Evolutionary conservation across 2,888 invertebrate species (phyloP).

Genomic region (Agrochola macilenta): DNA sequence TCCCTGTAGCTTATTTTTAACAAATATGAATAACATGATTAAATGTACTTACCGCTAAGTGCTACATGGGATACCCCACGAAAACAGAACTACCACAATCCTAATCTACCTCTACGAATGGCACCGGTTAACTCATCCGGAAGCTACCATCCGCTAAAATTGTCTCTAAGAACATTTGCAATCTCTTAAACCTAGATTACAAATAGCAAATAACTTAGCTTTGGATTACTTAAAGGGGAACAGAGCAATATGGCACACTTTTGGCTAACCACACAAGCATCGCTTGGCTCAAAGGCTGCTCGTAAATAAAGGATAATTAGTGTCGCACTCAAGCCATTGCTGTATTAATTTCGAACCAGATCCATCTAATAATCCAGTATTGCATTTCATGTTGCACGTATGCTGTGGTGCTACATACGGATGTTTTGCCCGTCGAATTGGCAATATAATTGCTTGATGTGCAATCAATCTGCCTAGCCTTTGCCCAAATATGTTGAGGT

Average conservation of each 20-base stretch:
- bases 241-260: constrained; percentile 38
- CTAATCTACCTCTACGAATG: constrained; percentile 15
- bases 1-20: neutral
- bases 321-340: constrained; percentile 18
- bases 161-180: constrained; percentile 21
- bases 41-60: neutral
- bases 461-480: no score
- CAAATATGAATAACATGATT: no score
- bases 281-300: constrained; percentile 39
- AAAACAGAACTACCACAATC: neutral
- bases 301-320: constrained; percentile 51
- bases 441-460: neutral
- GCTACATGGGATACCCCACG: neutral
- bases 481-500: no score
- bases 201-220: constrained; percentile 23
- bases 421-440: neutral
- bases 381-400: constrained; percentile 19
- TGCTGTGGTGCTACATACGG: neutral
- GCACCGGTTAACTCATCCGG: neutral
- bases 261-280: constrained; percentile 43
- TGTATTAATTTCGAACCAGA: constrained; percentile 38
- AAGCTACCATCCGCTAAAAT: constrained; percentile 8
- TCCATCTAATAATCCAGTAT: constrained; percentile 27
- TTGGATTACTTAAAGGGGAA: constrained; percentile 43
- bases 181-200: constrained; percentile 46